Percentiles rank a stretch among this genome's conserved stretches.
phyloP scores from a whole-genome alignment of 2,797 vertebrate genomes.

The Myotis pilosus region DNA sequence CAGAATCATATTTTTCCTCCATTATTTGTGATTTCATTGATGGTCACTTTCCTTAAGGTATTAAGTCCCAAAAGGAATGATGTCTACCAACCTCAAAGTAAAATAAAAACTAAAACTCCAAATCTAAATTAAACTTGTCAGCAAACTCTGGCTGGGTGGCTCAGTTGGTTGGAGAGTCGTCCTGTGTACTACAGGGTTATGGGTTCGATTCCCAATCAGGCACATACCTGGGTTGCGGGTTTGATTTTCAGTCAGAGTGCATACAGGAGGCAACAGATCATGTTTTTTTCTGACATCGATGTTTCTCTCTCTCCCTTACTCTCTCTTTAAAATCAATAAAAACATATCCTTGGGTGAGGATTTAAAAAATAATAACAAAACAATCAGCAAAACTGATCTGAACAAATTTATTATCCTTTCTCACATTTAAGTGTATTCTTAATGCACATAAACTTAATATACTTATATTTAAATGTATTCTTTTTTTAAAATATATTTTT shows the following conservation, averaged over 20 bases:
- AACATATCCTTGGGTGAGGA: background rate
- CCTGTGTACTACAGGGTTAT: background rate
- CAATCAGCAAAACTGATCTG: background rate
- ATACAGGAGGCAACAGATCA: background rate
- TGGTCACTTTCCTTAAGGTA: background rate
- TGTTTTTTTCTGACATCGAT: background rate
- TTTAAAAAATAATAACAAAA: background rate
- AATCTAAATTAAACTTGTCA: background rate
- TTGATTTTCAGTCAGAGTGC: background rate
- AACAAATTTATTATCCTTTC: background rate
- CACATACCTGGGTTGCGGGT: background rate
- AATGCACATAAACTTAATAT: background rate
- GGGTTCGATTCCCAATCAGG: background rate
- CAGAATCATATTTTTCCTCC: background rate
- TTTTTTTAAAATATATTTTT: too few species aligned
- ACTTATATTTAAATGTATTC: background rate
- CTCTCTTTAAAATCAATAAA: background rate
- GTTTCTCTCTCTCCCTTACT: background rate
- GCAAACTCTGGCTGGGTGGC: background rate
- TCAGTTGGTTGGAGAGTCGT: background rate
- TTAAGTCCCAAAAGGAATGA: background rate
- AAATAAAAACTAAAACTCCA: background rate
- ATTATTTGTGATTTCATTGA: background rate
- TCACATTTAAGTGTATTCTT: background rate
- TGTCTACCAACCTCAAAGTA: background rate